Percentiles rank a stretch among this genome's conserved stretches.
Conservation (phyloP, 2,113 vertebrate species). For the Gopherus flavomarginatus region DNA sequence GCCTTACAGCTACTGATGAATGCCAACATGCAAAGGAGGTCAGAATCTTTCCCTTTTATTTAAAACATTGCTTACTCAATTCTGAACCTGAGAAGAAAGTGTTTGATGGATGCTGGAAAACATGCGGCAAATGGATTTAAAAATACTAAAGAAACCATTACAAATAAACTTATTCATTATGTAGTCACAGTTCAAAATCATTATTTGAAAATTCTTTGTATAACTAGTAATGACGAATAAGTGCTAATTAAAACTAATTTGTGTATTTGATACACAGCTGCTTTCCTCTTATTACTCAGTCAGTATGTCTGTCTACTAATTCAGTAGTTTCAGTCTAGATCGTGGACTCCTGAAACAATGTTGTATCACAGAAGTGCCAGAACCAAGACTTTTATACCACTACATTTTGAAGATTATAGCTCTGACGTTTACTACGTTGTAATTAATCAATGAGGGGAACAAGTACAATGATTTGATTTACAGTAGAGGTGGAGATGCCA, state of each 20-base stretch:
- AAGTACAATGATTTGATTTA: background rate
- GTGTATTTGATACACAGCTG: background rate
- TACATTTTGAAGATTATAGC: background rate
- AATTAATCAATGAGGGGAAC: background rate
- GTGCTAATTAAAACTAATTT: conserved; percentile 27
- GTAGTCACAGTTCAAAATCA: conserved; percentile 49
- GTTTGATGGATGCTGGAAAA: conserved; percentile 25
- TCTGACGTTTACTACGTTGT: background rate
- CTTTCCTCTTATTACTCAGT: background rate
- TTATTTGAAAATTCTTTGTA: conserved; percentile 42
- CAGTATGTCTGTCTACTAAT: background rate
- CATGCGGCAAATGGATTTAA: conserved; percentile 62
- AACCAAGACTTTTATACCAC: background rate
- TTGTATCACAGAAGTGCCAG: background rate
- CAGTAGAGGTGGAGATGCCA: background rate
- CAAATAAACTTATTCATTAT: conserved; percentile 8
- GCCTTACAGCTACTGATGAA: background rate
- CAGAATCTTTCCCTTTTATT: background rate
- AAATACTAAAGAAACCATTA: conserved; percentile 51
- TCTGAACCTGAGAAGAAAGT: background rate
- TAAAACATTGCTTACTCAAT: background rate
- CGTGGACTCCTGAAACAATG: background rate
- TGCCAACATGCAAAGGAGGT: background rate
- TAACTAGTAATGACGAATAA: conserved; percentile 44
- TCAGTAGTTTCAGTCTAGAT: background rate